Evolutionary conservation across 2,797 vertebrate genomes (phyloP).

Genomic region (Spinibarbus caldwelli): DNA sequence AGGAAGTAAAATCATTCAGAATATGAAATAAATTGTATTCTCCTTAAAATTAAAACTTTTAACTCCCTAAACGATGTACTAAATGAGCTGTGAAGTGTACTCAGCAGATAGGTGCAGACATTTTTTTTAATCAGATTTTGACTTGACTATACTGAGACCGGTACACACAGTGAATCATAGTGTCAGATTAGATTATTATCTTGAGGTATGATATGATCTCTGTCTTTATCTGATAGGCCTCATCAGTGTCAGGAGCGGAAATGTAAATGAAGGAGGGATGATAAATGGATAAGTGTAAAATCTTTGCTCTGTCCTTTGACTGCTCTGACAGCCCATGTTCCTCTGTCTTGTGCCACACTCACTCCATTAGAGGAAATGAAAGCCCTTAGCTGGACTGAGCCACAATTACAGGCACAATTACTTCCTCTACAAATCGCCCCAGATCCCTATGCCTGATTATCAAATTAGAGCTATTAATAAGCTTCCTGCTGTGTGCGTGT

Average conservation of each 20-base stretch:
- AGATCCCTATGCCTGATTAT: conserved; percentile 44
- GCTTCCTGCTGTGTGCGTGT: not conserved
- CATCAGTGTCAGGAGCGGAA: conserved; percentile 41
- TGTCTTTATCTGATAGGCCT: conserved; percentile 46
- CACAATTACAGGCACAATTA: conserved; percentile 52
- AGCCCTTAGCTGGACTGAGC: conserved; percentile 29
- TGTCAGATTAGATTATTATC: conserved; percentile 49
- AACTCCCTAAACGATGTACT: conserved; percentile 1
- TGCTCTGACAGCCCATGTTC: conserved; percentile 26
- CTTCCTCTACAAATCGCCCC: conserved; percentile 44
- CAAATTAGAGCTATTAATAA: conserved; percentile 38
- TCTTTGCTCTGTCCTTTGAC: conserved; percentile 37
- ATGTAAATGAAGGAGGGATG: conserved; percentile 42
- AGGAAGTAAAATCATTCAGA: not conserved
- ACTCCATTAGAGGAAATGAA: conserved; percentile 56
- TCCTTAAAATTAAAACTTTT: conserved; percentile 6
- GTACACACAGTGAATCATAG: conserved; percentile 25
- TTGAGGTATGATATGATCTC: conserved; percentile 45
- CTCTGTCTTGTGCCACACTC: conserved; percentile 29
- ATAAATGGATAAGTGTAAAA: conserved; percentile 48
- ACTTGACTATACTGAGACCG: conserved; percentile 16
- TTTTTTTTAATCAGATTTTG: conserved; percentile 48
- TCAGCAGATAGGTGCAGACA: conserved; percentile 9
- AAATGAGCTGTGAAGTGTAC: conserved; percentile 31
- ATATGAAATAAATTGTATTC: not conserved